These are phyloP conservation scores for Mnemiopsis leidyi DNA, from an alignment of 37 sponge, comb jelly and placozoan genomes.

Conservation along the genomic window DNA sequence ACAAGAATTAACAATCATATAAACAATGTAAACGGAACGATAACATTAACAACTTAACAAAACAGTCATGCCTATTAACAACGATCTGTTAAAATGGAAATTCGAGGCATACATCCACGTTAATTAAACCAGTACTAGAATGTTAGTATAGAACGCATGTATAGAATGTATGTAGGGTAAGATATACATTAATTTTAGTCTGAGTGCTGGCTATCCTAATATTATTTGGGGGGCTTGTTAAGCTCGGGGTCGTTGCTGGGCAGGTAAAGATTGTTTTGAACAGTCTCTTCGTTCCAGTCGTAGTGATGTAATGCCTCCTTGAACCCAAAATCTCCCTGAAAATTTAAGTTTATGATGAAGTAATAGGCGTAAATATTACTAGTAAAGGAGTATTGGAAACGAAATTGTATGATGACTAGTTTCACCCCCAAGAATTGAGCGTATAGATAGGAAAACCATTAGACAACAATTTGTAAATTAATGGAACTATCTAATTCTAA, in stretches of 20 bases:
- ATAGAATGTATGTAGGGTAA: too few relatives aligned
- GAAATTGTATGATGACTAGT: too few relatives aligned
- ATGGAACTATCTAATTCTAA: neutral
- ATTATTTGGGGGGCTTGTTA: neutral
- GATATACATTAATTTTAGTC: too few relatives aligned
- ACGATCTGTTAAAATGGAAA: too few relatives aligned
- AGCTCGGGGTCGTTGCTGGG: conserved; percentile 35
- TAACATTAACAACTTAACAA: neutral
- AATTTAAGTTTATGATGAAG: neutral
- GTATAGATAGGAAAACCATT: too few relatives aligned
- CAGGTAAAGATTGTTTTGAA: neutral
- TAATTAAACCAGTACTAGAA: too few relatives aligned
- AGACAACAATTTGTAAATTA: too few relatives aligned
- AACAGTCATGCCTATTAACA: too few relatives aligned
- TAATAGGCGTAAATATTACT: too few relatives aligned
- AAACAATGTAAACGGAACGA: neutral
- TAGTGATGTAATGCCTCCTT: conserved; percentile 7
- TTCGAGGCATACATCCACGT: too few relatives aligned
- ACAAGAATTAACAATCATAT: neutral
- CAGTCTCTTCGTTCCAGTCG: neutral
- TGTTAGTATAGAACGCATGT: too few relatives aligned
- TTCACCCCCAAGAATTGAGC: too few relatives aligned
- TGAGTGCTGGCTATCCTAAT: neutral
- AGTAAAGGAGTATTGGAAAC: neutral
- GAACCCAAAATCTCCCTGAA: conserved; percentile 58